A percentile compares a stretch with the other conserved stretches of the same genome.
phyloP scores from a whole-genome alignment of 1,140 invertebrate genomes.

The Drosophila simulans region DNA sequence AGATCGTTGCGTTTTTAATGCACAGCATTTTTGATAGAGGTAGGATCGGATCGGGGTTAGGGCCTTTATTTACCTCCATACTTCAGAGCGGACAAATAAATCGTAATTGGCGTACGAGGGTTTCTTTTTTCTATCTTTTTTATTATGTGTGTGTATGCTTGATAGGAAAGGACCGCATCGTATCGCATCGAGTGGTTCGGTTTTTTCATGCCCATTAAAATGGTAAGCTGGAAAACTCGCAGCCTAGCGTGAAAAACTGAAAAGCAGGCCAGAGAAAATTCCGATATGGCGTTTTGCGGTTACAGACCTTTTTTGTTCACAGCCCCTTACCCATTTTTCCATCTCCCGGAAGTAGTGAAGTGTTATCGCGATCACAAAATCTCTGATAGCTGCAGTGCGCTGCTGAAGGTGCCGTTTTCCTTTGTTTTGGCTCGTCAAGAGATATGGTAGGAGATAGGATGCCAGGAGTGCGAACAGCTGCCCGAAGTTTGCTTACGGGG shows the following conservation, averaged over 20 bases:
- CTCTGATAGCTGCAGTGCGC: slow-evolving; percentile 29
- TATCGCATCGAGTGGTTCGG: slow-evolving; percentile 33
- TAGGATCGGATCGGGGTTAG: slow-evolving; percentile 19
- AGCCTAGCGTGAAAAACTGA: slow-evolving; percentile 58
- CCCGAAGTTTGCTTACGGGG: slow-evolving; percentile 32
- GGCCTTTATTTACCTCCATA: slow-evolving; percentile 66
- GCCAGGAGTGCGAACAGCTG: slow-evolving; percentile 63
- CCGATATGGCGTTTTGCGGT: slow-evolving; percentile 41
- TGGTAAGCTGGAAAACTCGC: slow-evolving; percentile 58
- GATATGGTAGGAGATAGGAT: slow-evolving; percentile 41
- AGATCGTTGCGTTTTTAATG: slow-evolving; percentile 48
- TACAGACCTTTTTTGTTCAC: slow-evolving; percentile 54
- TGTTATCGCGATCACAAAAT: slow-evolving; percentile 65
- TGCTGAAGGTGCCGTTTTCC: slow-evolving; percentile 58
- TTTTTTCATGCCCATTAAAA: slow-evolving; percentile 77
- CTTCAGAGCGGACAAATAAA: slow-evolving; percentile 77
- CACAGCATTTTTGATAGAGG: slow-evolving; percentile 28
- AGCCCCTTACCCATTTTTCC: slow-evolving; percentile 7
- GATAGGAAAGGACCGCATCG: slow-evolving; percentile 26
- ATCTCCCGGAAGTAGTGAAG: slow-evolving; percentile 62
- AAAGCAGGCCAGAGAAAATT: slow-evolving; percentile 38
- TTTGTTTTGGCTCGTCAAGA: slow-evolving; percentile 43
- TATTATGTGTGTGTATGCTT: slow-evolving; percentile 23
- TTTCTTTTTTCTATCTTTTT: slow-evolving; percentile 41
- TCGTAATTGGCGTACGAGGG: slow-evolving; percentile 81